These are phyloP conservation scores for Drosophila novamexicana DNA, from an alignment of 1,140 invertebrate species.

Conservation along the genomic window DNA sequence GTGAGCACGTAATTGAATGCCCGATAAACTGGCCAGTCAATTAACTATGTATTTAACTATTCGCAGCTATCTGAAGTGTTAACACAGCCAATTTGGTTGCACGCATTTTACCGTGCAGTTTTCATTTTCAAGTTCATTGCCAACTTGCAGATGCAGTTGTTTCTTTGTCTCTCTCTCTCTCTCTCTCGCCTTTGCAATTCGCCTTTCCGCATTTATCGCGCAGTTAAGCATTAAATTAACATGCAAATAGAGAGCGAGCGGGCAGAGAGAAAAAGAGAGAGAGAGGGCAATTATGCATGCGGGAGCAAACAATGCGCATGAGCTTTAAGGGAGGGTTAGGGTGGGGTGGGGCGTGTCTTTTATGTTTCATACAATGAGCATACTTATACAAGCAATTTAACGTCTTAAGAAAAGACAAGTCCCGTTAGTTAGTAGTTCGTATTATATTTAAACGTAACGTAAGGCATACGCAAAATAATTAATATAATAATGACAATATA, in stretches of 20 bases:
- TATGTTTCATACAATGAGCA: background rate
- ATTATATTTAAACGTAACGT: too few relatives aligned
- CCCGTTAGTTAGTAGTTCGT: too few relatives aligned
- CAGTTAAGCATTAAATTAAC: slow-evolving; percentile 26
- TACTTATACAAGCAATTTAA: background rate
- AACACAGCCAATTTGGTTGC: slow-evolving; percentile 1
- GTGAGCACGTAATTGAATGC: slow-evolving; percentile 35
- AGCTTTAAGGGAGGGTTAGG: slow-evolving; percentile 14
- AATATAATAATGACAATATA: too few relatives aligned
- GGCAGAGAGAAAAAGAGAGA: slow-evolving; percentile 24
- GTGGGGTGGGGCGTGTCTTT: slow-evolving; percentile 6
- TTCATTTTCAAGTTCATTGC: slow-evolving; percentile 66
- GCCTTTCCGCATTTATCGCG: slow-evolving; percentile 24
- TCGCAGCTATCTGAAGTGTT: background rate
- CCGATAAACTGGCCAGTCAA: slow-evolving; percentile 27
- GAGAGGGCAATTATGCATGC: background rate
- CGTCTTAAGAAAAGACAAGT: too few relatives aligned
- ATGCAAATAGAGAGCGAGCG: background rate
- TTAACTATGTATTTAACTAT: background rate
- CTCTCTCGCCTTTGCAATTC: background rate
- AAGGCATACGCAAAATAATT: too few relatives aligned
- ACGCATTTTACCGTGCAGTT: slow-evolving; percentile 3
- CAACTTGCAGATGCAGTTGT: slow-evolving; percentile 43
- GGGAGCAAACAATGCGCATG: slow-evolving; percentile 17
- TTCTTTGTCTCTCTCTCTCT: slow-evolving; percentile 4